phyloP scores from a whole-genome alignment of 2,113 vertebrate species.

The Nothobranchius furzeri region DNA sequence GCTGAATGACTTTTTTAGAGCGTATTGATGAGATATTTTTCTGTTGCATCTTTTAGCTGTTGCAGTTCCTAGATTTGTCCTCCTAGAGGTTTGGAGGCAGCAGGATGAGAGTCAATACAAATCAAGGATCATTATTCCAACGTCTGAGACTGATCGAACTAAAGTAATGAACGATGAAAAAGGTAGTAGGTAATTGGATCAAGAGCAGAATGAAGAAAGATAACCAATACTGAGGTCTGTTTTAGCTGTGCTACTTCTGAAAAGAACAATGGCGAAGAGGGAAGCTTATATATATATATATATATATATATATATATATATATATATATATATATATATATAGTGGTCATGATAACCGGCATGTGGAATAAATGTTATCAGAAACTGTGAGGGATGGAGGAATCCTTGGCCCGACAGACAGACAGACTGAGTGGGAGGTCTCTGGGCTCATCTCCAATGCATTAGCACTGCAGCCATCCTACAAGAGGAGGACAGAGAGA shows the following conservation, averaged over 20 bases:
- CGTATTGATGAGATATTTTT: background rate
- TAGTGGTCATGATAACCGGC: conserved; percentile 10
- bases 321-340: background rate
- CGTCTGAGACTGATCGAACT: conserved; percentile 58
- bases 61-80: conserved; percentile 23
- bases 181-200: conserved; percentile 32
- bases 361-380: conserved; percentile 2
- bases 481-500: conserved; percentile 52
- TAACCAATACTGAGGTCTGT: background rate
- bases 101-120: conserved; percentile 62
- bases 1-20: background rate
- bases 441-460: conserved; percentile 83
- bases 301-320: too few relatives aligned
- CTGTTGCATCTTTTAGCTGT: background rate
- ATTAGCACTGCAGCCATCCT: conserved; percentile 71
- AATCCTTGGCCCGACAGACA: conserved; percentile 76
- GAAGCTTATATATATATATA: background rate
- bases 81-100: conserved; percentile 40
- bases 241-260: conserved; percentile 12
- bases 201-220: conserved; percentile 14
- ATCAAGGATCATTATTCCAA: conserved; percentile 49
- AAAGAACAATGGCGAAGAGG: conserved; percentile 4
- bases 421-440: conserved; percentile 82
- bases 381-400: conserved; percentile 18
- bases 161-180: conserved; percentile 50